Conservation (phyloP, 2,113 vertebrate genomes). For the Ammospiza nelsoni region DNA sequence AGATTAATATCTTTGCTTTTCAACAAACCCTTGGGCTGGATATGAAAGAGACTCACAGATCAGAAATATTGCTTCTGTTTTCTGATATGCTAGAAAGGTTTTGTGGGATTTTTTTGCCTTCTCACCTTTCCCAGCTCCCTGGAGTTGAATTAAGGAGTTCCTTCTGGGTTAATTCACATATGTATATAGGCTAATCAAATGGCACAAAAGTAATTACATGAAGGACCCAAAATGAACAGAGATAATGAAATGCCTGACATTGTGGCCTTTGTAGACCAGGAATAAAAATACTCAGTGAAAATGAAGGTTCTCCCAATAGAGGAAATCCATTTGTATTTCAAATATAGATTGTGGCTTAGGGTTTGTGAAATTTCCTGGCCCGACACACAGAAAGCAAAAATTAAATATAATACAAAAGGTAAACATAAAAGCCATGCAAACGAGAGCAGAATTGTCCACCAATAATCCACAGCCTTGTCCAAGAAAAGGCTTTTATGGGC, state of each 20-base stretch:
- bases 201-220: not conserved
- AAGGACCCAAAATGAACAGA: not conserved
- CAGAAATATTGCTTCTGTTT: conserved; percentile 2
- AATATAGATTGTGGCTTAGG: not conserved
- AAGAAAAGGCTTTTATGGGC: not conserved
- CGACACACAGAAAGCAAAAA: not conserved
- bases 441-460: not conserved
- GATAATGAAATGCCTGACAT: not conserved
- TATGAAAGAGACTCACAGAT: not conserved
- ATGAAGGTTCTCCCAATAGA: not conserved
- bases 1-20: not conserved
- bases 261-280: not conserved
- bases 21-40: not conserved
- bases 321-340: not conserved
- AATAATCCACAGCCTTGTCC: not conserved
- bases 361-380: not conserved
- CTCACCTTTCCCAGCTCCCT: not conserved
- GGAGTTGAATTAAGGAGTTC: not conserved
- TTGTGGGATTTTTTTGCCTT: not conserved
- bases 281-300: not conserved
- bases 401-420: not conserved
- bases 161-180: not conserved
- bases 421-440: not conserved
- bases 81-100: not conserved
- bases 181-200: not conserved